Base-by-base conservation (phyloP, 2,797 vertebrate species). In the Manis javanica region DNA sequence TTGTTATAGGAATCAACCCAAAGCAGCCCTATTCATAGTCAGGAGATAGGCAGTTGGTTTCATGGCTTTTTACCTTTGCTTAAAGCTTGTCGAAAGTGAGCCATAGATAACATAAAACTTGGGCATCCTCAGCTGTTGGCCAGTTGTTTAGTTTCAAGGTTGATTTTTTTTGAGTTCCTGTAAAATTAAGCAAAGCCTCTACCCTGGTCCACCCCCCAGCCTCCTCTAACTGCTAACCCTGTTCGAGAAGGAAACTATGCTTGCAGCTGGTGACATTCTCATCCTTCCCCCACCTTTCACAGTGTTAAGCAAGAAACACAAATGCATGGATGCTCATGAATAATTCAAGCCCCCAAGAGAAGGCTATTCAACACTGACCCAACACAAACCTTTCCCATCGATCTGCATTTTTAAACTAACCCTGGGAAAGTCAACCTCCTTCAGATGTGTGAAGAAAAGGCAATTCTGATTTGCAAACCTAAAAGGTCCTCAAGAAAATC, bases 401-500 rank as follows among this genome's bases (percentile, higher is more conserved):
- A 98, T 98, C 98, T 98, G 97, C 96, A 96, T 97, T 98, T 96
- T 97, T 69, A 98, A 98, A 95, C 94, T 82, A 97, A 96, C 89
- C 83, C 10, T 11, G 96, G 97, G 95, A 97, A 93, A 82, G 86
- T 78, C 95, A 95, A 53, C 92, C 95, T 97, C 91, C 72, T 95
- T 97, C 83, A 85, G 97, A 98, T 15, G 83, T 95, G 96, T 16
- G 64, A 94, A 92, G 69, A 53, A 86, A 96, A 96, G 97, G 96
- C 95, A 86, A 95, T 93, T 97, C 97, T 98, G 98, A 98, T 98
- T 98, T 98, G 98, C 96, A 97, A 98, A 92, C 97, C 78, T 93
- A 96, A 97, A 96, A 96, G 90, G 96, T 97, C 97, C 96, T 98
- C 90, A 75, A 69, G 97, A 98, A 98, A 98, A 98, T 98, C 97